Base-by-base conservation (phyloP, 2,888 invertebrate genomes). In the Malthinus seriepunctatus region DNA sequence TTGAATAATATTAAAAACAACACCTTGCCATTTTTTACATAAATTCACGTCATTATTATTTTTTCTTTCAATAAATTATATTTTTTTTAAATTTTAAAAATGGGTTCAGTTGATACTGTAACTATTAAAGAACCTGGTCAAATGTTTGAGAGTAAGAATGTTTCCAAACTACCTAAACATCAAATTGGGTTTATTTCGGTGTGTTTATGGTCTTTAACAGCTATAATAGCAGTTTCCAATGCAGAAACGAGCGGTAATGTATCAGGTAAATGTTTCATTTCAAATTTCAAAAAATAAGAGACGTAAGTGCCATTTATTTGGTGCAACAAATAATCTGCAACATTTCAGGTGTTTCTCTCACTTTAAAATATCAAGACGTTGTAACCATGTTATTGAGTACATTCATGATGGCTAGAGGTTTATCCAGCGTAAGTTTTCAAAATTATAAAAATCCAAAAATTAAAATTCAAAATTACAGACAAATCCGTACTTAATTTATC, bases 201-300 rank as follows among this genome's bases (percentile, higher is more conserved):
- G 33, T 72, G 73, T 10, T 59, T 75, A 51, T 73, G 76, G 74
- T 58, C 71, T n/a, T 62, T 74, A 23, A 69, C 71, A 8, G 71
- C 74, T 23, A 67, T 75, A 32, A 69, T 71, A 61, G 69, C 72
- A 6, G 70, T 73, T 3, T 69, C 73, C 12, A 71, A 71, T 52
- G 67, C 68, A 34, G 70, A 71, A 39, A 68, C 73, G 32, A 73
- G 66, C 53, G 55, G 67, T 31, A 73, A 73, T 62, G 62, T 71
- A 49, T 70, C 73, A 65, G 75, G 74, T 73, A 68, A 61, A 42
- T 42, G 5, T 8, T 9, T 37, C 1, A 6, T 6, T 37, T 37
- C 37, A 37, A 6, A 7, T 11, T 37, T 11, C n/a, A n/a, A n/a
- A n/a, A n/a, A n/a, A 37, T 37, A 11, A 4, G 4, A 35, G 1